Conservation (phyloP, 2,888 invertebrate species). For the Nemoura dubitans region DNA sequence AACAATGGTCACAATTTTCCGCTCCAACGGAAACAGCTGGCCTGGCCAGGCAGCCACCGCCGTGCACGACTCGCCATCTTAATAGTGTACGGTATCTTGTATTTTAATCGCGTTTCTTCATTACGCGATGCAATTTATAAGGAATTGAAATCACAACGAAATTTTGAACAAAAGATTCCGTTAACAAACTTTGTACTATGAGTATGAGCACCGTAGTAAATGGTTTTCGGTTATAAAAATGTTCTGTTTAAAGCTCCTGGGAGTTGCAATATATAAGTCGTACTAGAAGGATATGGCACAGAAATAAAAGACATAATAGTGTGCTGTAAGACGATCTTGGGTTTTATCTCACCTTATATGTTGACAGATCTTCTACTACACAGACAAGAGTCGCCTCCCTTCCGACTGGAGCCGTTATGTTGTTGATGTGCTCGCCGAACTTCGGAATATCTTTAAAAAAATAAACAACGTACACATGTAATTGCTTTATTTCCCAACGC, state of each 20-base stretch:
- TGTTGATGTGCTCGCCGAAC: constrained; percentile 72
- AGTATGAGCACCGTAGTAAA: not conserved
- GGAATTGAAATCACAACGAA: constrained; percentile 29
- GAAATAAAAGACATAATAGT: not conserved
- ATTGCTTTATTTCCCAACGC: not conserved
- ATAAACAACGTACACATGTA: constrained; percentile 38
- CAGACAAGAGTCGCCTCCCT: constrained; percentile 74
- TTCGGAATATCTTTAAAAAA: constrained; percentile 69
- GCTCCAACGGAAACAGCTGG: constrained; percentile 18
- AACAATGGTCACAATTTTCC: constrained; percentile 28
- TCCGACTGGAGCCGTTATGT: constrained; percentile 74
- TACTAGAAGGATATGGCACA: not conserved
- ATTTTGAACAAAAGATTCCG: constrained; percentile 18
- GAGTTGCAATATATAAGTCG: not conserved
- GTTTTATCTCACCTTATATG: constrained; percentile 68
- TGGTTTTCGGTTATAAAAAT: not conserved
- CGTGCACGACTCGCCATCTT: not conserved
- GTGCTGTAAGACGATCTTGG: not conserved
- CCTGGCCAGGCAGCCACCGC: not conserved
- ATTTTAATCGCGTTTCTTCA: constrained; percentile 34
- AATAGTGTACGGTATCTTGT: constrained; percentile 8
- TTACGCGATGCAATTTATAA: constrained; percentile 29
- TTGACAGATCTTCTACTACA: constrained; percentile 73
- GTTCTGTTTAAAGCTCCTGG: not conserved
- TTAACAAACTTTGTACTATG: not conserved